phyloP scores from a whole-genome alignment of 2,797 vertebrate species.

The Spinibarbus caldwelli region DNA sequence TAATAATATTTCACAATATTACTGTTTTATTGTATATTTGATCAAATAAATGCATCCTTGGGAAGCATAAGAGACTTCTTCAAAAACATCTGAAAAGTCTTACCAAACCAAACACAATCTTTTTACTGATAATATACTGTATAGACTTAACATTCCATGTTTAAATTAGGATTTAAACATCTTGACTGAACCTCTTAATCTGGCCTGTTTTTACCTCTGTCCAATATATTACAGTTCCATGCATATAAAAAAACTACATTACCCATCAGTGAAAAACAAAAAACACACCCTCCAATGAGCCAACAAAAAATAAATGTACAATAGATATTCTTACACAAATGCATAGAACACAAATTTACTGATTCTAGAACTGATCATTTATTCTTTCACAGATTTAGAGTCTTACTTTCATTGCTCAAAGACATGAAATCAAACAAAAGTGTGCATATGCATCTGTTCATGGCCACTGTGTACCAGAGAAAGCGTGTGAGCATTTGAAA shows the following conservation, averaged over 20 bases:
- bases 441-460: neutral
- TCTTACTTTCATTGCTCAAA: neutral
- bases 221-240: neutral
- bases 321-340: neutral
- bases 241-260: neutral
- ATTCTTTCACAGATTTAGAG: neutral
- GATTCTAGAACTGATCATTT: neutral
- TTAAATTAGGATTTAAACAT: too few relatives aligned
- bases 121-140: neutral
- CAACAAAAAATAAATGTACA: neutral
- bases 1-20: neutral
- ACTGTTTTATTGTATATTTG: neutral
- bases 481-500: neutral
- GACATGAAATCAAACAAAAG: neutral
- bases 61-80: too few relatives aligned
- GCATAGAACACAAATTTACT: neutral
- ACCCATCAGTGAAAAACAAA: neutral
- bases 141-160: neutral
- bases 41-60: too few relatives aligned
- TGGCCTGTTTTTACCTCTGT: neutral
- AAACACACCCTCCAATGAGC: neutral
- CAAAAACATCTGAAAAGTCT: neutral
- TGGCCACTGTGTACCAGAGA: neutral
- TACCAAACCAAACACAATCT: neutral
- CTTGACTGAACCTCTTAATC: neutral